phyloP scores from a whole-genome alignment of 2,113 vertebrate genomes.

The Gymnorhina tibicen region DNA sequence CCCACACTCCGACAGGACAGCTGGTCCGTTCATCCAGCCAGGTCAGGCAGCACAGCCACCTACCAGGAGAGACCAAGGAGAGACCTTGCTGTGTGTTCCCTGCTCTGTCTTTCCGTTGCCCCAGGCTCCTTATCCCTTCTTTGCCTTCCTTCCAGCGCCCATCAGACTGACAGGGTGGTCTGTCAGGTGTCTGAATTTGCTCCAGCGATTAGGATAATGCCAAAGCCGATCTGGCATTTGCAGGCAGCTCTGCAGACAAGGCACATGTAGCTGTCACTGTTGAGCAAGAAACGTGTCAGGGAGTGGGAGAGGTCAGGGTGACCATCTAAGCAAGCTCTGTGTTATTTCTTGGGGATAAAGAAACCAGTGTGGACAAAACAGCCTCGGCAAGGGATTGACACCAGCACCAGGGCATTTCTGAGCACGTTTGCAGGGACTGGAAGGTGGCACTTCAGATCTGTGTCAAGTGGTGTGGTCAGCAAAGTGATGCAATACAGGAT shows the following conservation, averaged over 20 bases:
- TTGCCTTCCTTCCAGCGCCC: conserved; percentile 80
- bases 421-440: neutral
- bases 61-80: neutral
- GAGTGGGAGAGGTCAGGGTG: neutral
- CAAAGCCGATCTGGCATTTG: conserved; percentile 76
- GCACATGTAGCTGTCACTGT: neutral
- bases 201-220: conserved; percentile 77
- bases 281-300: neutral
- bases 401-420: neutral
- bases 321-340: neutral
- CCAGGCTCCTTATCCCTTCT: neutral
- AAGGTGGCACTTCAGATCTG: neutral
- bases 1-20: accelerated
- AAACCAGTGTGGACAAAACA: neutral
- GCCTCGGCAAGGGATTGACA: accelerated
- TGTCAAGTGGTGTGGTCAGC: neutral
- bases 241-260: conserved; percentile 66
- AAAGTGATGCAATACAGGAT: neutral
- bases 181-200: conserved; percentile 81
- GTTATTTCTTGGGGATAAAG: neutral
- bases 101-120: neutral
- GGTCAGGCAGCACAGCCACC: neutral
- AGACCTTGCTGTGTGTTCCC: neutral
- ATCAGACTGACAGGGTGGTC: conserved; percentile 81
- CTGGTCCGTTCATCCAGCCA: neutral